phyloP scores from a whole-genome alignment of 2,888 invertebrate genomes.

The Cephus pulcher region DNA sequence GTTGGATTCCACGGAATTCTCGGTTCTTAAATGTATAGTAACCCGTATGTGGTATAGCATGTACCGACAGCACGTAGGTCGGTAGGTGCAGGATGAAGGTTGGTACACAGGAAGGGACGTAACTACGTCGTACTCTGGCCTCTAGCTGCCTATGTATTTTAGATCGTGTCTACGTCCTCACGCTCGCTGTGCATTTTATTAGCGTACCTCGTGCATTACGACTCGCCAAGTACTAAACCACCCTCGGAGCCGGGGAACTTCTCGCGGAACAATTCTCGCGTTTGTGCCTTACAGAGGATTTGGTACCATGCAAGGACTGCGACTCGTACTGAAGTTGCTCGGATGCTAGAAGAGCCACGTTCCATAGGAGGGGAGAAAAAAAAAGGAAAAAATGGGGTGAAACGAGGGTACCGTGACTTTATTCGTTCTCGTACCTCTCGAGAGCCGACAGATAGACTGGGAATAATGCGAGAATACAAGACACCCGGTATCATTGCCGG shows the following conservation, averaged over 20 bases:
- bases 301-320: background rate
- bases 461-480: background rate
- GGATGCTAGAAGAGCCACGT: background rate
- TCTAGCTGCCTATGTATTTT: background rate
- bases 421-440: background rate
- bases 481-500: background rate
- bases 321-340: background rate
- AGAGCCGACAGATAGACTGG: background rate
- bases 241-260: background rate
- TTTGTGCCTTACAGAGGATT: background rate
- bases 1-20: background rate
- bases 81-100: no score
- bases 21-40: background rate
- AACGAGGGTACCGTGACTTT: background rate
- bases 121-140: background rate
- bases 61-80: background rate
- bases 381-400: background rate
- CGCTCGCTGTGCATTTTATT: slow-evolving; percentile 5
- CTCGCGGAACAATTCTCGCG: background rate
- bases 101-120: background rate
- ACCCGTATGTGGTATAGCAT: no score
- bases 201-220: slow-evolving; percentile 7
- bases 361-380: background rate
- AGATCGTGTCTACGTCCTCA: slow-evolving; percentile 7
- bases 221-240: slow-evolving; percentile 6